phyloP scores from a whole-genome alignment of 37 sponge, comb jelly and placozoan genomes.

The Aplysina aerophoba region DNA sequence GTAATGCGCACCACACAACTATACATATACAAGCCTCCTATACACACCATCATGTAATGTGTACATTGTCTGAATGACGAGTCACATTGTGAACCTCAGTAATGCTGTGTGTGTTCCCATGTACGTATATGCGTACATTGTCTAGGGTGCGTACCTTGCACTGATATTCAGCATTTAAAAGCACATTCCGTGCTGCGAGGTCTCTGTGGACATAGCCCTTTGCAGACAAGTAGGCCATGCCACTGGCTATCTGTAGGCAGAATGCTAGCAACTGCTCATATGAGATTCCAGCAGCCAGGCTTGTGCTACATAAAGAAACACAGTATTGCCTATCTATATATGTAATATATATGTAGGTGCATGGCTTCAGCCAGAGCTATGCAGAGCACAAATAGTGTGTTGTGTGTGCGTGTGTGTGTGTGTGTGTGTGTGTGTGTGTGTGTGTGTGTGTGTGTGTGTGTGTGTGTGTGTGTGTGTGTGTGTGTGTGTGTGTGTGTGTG shows the following conservation, averaged over 20 bases:
- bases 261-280: not conserved
- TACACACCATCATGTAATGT: no score
- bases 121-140: no score
- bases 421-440: no score
- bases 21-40: no score
- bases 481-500: no score
- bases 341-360: not conserved
- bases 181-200: conserved; percentile 8
- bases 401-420: not conserved
- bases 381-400: not conserved
- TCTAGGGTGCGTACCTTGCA: no score
- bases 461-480: no score
- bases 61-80: no score
- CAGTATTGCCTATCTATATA: not conserved
- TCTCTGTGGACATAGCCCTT: conserved; percentile 7
- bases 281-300: not conserved
- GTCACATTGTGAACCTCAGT: no score
- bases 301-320: not conserved
- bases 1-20: no score
- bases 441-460: no score
- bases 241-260: not conserved
- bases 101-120: no score
- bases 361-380: not conserved
- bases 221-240: conserved; percentile 1
- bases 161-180: not conserved